Evolutionary conservation across 2,797 vertebrate genomes (phyloP), one percentile per base, ranked within the genome.

Genomic region (Anableps anableps): DNA sequence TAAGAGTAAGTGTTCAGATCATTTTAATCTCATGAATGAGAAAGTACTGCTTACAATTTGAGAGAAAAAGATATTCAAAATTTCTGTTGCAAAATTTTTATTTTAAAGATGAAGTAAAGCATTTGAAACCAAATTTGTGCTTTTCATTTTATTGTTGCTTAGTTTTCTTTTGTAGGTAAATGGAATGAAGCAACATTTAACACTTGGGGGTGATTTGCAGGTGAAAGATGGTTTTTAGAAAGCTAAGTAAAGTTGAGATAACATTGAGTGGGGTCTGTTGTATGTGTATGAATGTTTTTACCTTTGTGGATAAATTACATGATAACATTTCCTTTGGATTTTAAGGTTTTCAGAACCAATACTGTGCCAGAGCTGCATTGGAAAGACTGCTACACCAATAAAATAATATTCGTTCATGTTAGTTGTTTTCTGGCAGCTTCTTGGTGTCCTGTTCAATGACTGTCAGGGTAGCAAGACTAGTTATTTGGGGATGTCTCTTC

Each of bases 381-480:
- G 73, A 92, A 78, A 83, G 55, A 89, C 88, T 85, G 86, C 89
- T 80, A 80, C 64, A 88, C 77, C 77, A 94, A 94, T 93, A 92
- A 93, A 94, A 87, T 79, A 14, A 78, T 85, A 87, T 88, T 85
- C 77, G 85, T 78, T 84, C 51, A 53, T 53, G 26, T 53, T 1
- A 4, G 23, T 68, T 31, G 5, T 84, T 58, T 78, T 31, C 7
- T 76, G 17, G 1, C 75, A 14, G 71, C 47, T 36, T 34, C 11
- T 45, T 72, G 7, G 0, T 29, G 41, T 38, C 31, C 21, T n/a
- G 38, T 47, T 19, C 31, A n/a, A 68, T n/a, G 45, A 36, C 23
- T 41, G 47, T 73, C 1, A 13, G 4, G 21, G 64, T 2, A 26
- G 4, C 19, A 41, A 68, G 5, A 38, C 64, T 5, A 41, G 21